Base-by-base conservation (phyloP, 2,113 vertebrate species). In the Archilochus colubris region DNA sequence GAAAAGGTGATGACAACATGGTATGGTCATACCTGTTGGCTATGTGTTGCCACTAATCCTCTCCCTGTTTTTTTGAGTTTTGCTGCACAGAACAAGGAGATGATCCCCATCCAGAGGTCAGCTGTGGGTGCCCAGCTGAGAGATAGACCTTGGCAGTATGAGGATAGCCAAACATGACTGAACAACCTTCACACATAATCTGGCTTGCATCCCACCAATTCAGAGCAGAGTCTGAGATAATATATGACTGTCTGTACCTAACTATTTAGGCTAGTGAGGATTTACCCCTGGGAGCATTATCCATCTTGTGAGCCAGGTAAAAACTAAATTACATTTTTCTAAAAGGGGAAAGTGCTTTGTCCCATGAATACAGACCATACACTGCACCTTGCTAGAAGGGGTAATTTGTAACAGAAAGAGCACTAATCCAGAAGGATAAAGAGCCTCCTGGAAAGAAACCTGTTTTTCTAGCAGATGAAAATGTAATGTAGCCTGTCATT, bases 381-480 rank as follows among this genome's bases (percentile, higher is more conserved):
- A 24, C 38, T 59, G 46, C 33, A 53, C 30, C 22, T 94, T 68
- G 20, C 82, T 67, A 38, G 33, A 82, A 86, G 27, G 31, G 40
- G 40, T 61, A 69, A 87, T 94, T 91, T 88, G 23, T 79, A 73
- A 54, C 17, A 38, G 46, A 68, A 89, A 88, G 30, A 89, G 4
- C 24, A 25, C 10, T 59, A 62, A 85, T 54, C 28, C 28, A 54
- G 20, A 64, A 79, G 50, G 28, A 79, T 58, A 72, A 78, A 93
- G 38, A 78, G 25, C 30, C 9, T 91, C 31, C 64, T 82, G 62
- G 31, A 94, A 63, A 78, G 54, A 74, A 87, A 77, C 23, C 8
- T 81, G n/a, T 46, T 95, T 88, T 91, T 88, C 59, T 67, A 61
- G 40, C 10, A 76, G 58, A 79, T 27, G 79, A 92, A 82, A 94